A percentile compares a stretch with the other conserved stretches of the same genome.
These are phyloP conservation scores for Salvelinus sp. DNA, from an alignment of 2,113 vertebrate genomes.

Conservation along the genomic window DNA sequence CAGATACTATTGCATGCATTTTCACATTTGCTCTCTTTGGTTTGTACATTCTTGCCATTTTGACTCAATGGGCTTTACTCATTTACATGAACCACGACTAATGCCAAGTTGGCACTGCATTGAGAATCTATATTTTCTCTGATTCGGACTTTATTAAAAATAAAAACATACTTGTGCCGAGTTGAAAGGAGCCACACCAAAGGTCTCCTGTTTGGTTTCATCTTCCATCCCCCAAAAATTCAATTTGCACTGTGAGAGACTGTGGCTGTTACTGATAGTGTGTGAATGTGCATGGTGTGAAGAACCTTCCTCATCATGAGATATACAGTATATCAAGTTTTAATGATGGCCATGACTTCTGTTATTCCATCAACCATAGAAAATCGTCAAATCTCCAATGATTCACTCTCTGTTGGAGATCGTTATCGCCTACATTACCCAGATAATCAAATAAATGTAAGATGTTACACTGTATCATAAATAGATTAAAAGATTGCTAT, in stretches of 20 bases:
- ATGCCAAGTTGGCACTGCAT: slow-evolving; percentile 7
- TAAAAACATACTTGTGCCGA: slow-evolving; percentile 27
- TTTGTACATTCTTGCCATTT: neutral
- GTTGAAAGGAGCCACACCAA: slow-evolving; percentile 14
- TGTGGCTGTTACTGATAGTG: slow-evolving; percentile 5
- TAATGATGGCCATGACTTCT: slow-evolving; percentile 10
- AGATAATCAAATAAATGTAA: slow-evolving; percentile 20
- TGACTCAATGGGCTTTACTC: slow-evolving; percentile 8
- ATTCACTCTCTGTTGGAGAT: neutral
- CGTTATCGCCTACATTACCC: slow-evolving; percentile 10
- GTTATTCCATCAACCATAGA: neutral
- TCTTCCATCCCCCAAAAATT: slow-evolving; percentile 13
- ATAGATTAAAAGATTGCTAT: too few relatives aligned
- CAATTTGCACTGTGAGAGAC: slow-evolving; percentile 21
- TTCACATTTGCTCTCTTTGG: neutral
- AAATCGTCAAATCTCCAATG: neutral
- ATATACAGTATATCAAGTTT: slow-evolving; percentile 7
- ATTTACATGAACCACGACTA: slow-evolving; percentile 11
- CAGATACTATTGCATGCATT: neutral
- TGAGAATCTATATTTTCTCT: slow-evolving; percentile 6
- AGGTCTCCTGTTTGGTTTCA: slow-evolving; percentile 31
- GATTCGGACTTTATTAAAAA: slow-evolving; percentile 28
- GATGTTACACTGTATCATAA: too few relatives aligned
- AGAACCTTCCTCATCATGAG: slow-evolving; percentile 19
- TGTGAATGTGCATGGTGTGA: slow-evolving; percentile 16